phyloP scores from a whole-genome alignment of 35 echinoderm and acorn worm genomes.

The Acanthaster planci region DNA sequence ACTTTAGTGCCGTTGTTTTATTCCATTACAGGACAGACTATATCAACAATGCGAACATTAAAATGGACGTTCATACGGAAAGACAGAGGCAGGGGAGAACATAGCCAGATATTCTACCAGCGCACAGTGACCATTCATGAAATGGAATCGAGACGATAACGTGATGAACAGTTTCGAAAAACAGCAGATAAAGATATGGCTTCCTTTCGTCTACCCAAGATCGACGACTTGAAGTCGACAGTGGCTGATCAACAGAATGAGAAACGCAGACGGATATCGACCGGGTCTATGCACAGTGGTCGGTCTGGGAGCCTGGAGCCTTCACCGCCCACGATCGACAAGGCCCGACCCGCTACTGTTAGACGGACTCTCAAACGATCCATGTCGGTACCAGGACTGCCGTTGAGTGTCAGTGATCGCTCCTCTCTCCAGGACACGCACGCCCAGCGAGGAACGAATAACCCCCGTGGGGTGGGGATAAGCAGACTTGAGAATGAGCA shows the following conservation, averaged over 20 bases:
- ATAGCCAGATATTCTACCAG: too few relatives aligned
- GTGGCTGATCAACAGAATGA: neutral
- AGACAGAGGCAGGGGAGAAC: too few relatives aligned
- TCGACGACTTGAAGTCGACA: neutral
- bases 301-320: neutral
- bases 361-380: neutral
- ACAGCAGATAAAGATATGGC: neutral
- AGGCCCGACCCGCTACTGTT: neutral
- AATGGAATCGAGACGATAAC: too few relatives aligned
- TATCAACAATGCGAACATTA: too few relatives aligned
- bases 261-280: neutral
- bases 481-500: neutral
- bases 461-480: neutral
- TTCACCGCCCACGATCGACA: neutral
- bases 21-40: too few relatives aligned
- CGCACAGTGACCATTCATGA: too few relatives aligned
- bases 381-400: slow-evolving; percentile 13
- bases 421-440: neutral
- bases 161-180: too few relatives aligned
- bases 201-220: neutral
- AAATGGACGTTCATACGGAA: too few relatives aligned
- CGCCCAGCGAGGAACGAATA: neutral
- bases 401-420: neutral
- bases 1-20: too few relatives aligned
- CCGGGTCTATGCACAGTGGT: neutral